Evolutionary conservation across 2,113 vertebrate genomes (phyloP).

Genomic region (Oncorhynchus tshawytscha): DNA sequence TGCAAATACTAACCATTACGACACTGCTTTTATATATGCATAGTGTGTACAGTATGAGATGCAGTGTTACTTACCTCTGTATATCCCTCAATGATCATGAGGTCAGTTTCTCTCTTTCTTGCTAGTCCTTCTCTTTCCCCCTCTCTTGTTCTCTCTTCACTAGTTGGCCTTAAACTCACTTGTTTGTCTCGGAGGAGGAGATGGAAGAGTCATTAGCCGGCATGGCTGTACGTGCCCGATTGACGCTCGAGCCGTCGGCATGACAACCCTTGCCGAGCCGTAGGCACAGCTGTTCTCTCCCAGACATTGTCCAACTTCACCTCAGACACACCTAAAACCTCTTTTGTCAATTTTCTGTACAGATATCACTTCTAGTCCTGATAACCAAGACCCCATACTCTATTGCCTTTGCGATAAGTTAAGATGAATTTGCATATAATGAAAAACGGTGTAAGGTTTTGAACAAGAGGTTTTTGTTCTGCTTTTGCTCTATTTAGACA

Average conservation of each 20-base stretch:
- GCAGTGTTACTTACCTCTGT: slow-evolving; percentile 24
- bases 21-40: slow-evolving; percentile 24
- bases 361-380: background rate
- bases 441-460: background rate
- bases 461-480: background rate
- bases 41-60: slow-evolving; percentile 21
- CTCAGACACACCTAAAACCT: background rate
- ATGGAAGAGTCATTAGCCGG: slow-evolving; percentile 35
- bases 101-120: slow-evolving; percentile 14
- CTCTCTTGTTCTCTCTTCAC: slow-evolving; percentile 47
- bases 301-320: background rate
- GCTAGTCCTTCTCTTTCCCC: background rate
- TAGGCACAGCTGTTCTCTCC: too few species aligned
- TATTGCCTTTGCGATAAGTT: background rate
- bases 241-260: too few species aligned
- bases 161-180: slow-evolving; percentile 71
- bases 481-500: background rate
- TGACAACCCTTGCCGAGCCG: background rate
- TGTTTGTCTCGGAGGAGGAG: slow-evolving; percentile 60
- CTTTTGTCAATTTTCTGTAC: background rate
- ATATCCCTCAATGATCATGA: slow-evolving; percentile 12
- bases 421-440: background rate
- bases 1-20: slow-evolving; percentile 24
- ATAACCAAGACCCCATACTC: background rate
- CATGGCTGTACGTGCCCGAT: slow-evolving; percentile 10